A percentile compares a stretch with the other conserved stretches of the same genome.
Evolutionary conservation across 2,888 invertebrate genomes (phyloP).

Genomic region (Onthophagus sagittarius): DNA sequence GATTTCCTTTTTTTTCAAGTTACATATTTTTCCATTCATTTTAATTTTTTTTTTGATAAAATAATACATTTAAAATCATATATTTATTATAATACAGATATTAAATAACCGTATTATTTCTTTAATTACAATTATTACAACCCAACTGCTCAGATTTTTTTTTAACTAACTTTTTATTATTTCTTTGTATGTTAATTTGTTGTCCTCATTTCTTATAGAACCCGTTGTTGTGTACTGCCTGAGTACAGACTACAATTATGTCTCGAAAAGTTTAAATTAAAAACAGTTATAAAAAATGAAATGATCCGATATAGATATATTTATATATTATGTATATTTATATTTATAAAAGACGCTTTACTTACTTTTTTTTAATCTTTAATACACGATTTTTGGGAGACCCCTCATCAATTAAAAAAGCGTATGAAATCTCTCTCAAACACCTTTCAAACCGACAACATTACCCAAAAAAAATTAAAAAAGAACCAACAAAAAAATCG

Average conservation of each 20-base stretch:
- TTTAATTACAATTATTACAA: background rate
- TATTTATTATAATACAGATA: background rate
- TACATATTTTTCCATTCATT: constrained; percentile 10
- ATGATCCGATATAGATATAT: constrained; percentile 20
- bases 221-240: constrained; percentile 32
- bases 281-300: constrained; percentile 21
- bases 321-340: background rate
- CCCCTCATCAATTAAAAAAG: constrained; percentile 12
- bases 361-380: constrained; percentile 21
- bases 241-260: constrained; percentile 31
- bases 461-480: no score
- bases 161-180: no score
- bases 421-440: no score
- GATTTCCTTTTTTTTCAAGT: constrained; percentile 17
- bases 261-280: constrained; percentile 23
- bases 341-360: constrained; percentile 26
- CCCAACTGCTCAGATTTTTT: constrained; percentile 10
- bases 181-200: background rate
- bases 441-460: no score
- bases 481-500: background rate
- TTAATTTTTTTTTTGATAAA: background rate
- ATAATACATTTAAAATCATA: background rate
- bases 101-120: background rate
- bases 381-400: background rate
- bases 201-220: constrained; percentile 19